Evolutionary conservation across 92 coral and sea anemone species (phyloP), one percentile per base, ranked within the genome.

Genomic region (Porites rus): DNA sequence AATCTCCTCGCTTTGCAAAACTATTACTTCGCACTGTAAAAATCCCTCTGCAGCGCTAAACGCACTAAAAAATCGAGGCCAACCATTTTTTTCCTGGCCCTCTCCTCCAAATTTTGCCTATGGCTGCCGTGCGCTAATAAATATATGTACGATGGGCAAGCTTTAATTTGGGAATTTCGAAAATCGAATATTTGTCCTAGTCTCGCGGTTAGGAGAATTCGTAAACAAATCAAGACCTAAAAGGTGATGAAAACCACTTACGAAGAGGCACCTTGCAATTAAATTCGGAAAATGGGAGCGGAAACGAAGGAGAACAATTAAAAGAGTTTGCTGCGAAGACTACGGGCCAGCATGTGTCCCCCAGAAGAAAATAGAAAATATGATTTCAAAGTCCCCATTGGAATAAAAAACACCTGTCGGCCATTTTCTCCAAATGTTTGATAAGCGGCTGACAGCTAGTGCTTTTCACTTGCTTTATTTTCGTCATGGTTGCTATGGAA

Each of bases 181-280:
- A 31, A 83, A 72, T 72, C 6, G 72, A 82, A 83, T 83, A 83
- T 83, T 83, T 83, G 87, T 73, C 72, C 46, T 74, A 64, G 53
- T 43, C 28, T 60, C n/a, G 68, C 7, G 46, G 73, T 74, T 61
- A 3, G 54, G 87, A 83, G 87, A 83, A 74, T 83, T 83, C 19
- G 17, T 16, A 14, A 61, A 31, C 80, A 51, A 83, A 83, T 74
- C 87, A 74, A 58, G 8, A 52, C 64, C 51, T 62, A 50, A 65
- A 43, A 8, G 14, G 51, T n/a, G 8, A 22, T 7, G 8, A 75
- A 65, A 74, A 61, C 65, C 67, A 24, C 51, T 72, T 51, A 46
- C 5, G 21, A 19, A 52, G 12, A 79, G 46, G 65, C 28, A 62
- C 13, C 1, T 51, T 83, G 31, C 46, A 63, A 63, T 72, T 73